These are phyloP conservation scores for Drosophila percnosoma DNA, from an alignment of 2,888 invertebrate genomes.

Conservation along the genomic window DNA sequence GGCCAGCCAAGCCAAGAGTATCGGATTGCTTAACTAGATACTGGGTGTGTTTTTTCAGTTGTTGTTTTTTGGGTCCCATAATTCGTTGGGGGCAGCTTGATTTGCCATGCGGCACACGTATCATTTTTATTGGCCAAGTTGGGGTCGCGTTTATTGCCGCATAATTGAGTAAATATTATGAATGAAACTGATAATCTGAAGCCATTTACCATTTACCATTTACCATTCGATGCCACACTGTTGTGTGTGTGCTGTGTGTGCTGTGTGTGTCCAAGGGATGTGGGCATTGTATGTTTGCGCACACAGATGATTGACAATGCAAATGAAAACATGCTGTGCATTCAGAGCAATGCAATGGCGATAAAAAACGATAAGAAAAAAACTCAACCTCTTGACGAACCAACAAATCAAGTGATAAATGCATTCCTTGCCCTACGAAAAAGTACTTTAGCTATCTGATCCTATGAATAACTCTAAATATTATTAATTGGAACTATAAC, in stretches of 20 bases:
- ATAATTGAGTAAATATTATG: conserved; percentile 72
- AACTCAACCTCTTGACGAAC: conserved; percentile 6
- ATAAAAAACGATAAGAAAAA: neutral
- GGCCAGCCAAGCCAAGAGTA: conserved; percentile 11
- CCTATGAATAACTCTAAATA: neutral
- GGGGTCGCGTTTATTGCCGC: conserved; percentile 70
- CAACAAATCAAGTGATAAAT: conserved; percentile 31
- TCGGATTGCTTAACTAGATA: conserved; percentile 5
- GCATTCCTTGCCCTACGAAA: neutral
- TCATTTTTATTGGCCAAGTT: conserved; percentile 70
- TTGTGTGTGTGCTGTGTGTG: neutral
- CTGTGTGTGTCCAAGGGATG: neutral
- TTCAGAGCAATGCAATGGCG: conserved; percentile 13
- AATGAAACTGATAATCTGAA: conserved; percentile 72
- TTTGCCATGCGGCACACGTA: conserved; percentile 63
- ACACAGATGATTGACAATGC: conserved; percentile 55
- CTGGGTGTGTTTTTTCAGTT: neutral
- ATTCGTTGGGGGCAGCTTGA: conserved; percentile 31
- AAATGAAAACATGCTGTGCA: conserved; percentile 51
- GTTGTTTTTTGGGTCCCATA: neutral
- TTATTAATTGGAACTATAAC: neutral
- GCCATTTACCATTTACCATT: conserved; percentile 42
- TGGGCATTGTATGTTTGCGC: conserved; percentile 1
- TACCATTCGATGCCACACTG: conserved; percentile 53
- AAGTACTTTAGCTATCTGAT: neutral